Base-by-base conservation (phyloP, 2,888 invertebrate genomes). In the Polydrusus pterygomalis region DNA sequence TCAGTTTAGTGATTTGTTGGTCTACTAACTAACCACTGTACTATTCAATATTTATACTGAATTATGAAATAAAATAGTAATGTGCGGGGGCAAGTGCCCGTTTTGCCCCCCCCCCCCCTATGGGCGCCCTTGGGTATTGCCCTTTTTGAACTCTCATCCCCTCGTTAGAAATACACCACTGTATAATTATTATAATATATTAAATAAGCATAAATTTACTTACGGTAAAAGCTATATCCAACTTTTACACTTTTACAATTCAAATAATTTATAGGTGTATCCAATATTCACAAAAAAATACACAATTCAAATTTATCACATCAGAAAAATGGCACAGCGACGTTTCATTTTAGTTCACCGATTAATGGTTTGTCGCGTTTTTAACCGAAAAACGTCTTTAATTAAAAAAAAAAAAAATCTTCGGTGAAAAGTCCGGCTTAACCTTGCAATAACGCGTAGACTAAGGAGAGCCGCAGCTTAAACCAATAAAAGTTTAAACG, bases 401-500 rank as follows among this genome's bases (percentile, higher is more conserved):
- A 15, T 2, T n/a, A n/a, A n/a, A n/a, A n/a, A n/a, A n/a, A n/a
- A 17, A 18, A 9, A 15, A n/a, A 34, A 15, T 45, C 25, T 63
- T 45, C 40, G 49, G 8, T 25, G 38, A 45, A 65, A 18, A 43
- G 17, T 25, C 7, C 40, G 58, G n/a, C 1, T 18, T 58, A 58
- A 56, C 58, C 67, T 67, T 67, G 62, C 18, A 25, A 34, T 20
- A 68, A 38, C 51, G 40, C 68, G 58, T 54, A 56, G 54, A 54
- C 67, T 49, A 70, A 65, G 60, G 25, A 70, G 68, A 34, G 45
- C 65, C 43, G 58, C 45, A 71, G 51, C 62, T 71, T 43, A 56
- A 43, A 76, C 68, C 69, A 51, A 74, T 69, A 45, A 25, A 73
- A 74, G 67, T 74, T 69, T 75, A 60, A 64, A 65, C 71, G 71